Evolutionary conservation across 2,888 invertebrate genomes (phyloP).

Genomic region (Luperina testacea): DNA sequence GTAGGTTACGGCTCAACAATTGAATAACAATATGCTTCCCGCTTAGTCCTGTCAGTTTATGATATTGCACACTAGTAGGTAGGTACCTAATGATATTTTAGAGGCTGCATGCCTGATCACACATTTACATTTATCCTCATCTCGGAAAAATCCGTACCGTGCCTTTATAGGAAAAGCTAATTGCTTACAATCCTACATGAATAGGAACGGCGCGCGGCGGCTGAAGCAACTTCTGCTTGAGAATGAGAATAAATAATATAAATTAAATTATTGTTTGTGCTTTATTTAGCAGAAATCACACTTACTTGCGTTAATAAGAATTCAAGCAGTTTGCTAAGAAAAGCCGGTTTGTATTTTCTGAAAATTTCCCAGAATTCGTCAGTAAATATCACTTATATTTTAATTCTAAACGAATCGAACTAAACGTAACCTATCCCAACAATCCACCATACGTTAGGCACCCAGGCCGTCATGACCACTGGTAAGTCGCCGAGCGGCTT

Average conservation of each 20-base stretch:
- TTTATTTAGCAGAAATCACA: background rate
- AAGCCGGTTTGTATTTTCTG: background rate
- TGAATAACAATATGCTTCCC: slow-evolving; percentile 49
- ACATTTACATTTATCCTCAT: background rate
- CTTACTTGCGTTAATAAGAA: background rate
- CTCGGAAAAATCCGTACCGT: background rate
- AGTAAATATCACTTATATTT: too few species aligned
- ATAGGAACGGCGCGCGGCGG: too few species aligned
- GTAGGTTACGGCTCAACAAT: slow-evolving; percentile 37
- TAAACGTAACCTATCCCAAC: too few species aligned
- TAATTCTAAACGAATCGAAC: too few species aligned
- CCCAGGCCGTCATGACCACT: background rate
- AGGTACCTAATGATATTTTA: slow-evolving; percentile 17
- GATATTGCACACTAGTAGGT: slow-evolving; percentile 26
- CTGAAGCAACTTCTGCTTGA: too few species aligned
- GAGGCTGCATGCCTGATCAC: background rate
- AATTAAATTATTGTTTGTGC: background rate
- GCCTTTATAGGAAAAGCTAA: background rate
- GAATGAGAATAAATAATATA: background rate
- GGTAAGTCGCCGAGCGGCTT: too few species aligned
- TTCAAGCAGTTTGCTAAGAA: background rate
- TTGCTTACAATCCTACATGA: too few species aligned
- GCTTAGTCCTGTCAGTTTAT: slow-evolving; percentile 17
- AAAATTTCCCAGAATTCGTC: too few species aligned
- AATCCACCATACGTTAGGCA: background rate